Evolutionary conservation across 2,113 vertebrate genomes (phyloP).

Genomic region (Chascanopsetta lugubris): DNA sequence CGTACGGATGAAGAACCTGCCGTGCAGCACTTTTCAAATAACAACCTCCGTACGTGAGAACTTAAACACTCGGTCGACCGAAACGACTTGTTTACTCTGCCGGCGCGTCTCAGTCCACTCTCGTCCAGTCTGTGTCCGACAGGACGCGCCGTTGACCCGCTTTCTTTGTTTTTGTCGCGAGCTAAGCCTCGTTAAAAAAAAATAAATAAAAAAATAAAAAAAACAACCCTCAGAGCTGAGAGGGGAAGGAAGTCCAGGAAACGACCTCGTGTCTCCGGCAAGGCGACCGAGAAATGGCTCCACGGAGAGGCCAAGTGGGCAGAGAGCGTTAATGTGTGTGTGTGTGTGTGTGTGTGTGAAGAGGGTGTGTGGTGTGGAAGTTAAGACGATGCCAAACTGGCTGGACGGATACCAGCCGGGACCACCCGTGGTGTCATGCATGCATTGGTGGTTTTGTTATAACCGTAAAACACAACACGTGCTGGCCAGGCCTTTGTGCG

Average conservation of each 20-base stretch:
- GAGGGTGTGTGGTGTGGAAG: background rate
- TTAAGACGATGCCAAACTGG: background rate
- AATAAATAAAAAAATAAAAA: too few species aligned
- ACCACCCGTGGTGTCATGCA: constrained; percentile 4
- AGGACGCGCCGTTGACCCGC: constrained; percentile 31
- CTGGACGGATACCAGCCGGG: constrained; percentile 8
- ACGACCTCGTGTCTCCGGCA: constrained; percentile 49
- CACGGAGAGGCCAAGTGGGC: constrained; percentile 35
- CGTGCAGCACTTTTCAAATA: too few species aligned
- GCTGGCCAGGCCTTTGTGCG: background rate
- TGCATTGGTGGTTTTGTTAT: constrained; percentile 7
- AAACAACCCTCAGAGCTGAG: constrained; percentile 35
- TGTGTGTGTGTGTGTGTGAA: background rate
- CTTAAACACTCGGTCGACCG: too few species aligned
- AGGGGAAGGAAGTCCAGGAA: constrained; percentile 63
- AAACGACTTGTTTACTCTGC: too few species aligned
- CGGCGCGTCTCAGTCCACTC: too few species aligned
- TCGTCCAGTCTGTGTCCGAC: constrained; percentile 5
- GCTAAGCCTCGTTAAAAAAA: constrained; percentile 27
- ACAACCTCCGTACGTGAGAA: too few species aligned
- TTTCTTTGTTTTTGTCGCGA: constrained; percentile 41
- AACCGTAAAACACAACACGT: constrained; percentile 13
- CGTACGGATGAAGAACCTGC: too few species aligned
- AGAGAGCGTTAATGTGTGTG: constrained; percentile 7
- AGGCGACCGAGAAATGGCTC: constrained; percentile 52